Evolutionary conservation across 2,113 vertebrate genomes (phyloP).

Genomic region (Felis catus): DNA sequence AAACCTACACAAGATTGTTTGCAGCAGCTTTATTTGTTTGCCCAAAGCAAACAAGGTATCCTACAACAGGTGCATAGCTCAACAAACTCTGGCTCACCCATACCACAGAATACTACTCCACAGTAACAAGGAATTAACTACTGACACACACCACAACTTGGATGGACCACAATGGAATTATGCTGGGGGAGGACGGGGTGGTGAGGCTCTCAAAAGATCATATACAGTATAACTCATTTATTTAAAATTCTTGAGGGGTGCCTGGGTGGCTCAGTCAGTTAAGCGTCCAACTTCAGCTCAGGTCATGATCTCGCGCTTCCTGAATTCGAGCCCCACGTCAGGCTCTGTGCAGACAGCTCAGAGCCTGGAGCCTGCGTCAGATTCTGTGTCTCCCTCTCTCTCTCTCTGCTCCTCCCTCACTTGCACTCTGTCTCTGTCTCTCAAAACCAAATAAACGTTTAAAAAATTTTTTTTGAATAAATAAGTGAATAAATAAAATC

Average conservation of each 20-base stretch:
- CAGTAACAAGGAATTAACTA: not conserved
- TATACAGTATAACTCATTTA: not conserved
- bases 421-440: no score
- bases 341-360: no score
- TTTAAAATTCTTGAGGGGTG: not conserved
- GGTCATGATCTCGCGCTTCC: no score
- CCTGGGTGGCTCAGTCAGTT: no score
- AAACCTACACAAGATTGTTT: not conserved
- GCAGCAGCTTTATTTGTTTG: not conserved
- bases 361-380: no score
- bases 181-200: not conserved
- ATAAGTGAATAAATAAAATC: not conserved
- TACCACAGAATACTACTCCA: not conserved
- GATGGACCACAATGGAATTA: not conserved
- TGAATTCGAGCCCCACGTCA: no score
- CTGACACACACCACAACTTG: not conserved
- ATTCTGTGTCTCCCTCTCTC: no score
- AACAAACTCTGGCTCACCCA: not conserved
- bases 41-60: constrained; percentile 5
- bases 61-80: not conserved
- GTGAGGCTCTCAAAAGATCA: not conserved
- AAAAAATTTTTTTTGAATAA: no score
- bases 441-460: no score
- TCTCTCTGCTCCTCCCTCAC: no score
- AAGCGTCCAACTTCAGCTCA: no score